Base-by-base conservation (phyloP, 1,140 invertebrate species). In the Seison nebaliae region DNA sequence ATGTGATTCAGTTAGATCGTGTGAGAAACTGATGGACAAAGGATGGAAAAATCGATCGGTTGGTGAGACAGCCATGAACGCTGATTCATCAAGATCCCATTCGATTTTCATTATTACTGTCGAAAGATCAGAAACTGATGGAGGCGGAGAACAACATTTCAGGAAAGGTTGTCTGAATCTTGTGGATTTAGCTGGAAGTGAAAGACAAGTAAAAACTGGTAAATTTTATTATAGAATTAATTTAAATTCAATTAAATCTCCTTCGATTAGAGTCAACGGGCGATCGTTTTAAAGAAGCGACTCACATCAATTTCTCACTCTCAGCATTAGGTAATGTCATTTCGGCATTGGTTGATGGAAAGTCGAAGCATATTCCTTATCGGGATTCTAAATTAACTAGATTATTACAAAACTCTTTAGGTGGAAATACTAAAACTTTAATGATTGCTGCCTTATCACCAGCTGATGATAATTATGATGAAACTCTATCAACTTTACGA, bases 11-110 rank as follows among this genome's bases (percentile, higher is more conserved):
- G n/a, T n/a, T n/a, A n/a, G n/a, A n/a, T n/a, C n/a, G n/a, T n/a
- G n/a, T n/a, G n/a, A 72, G 39, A 54, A 57, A 5, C 55, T 79
- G 12, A 76, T 79, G 65, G 66, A 69, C 9, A 55, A 63, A 35
- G 76, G 76, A 0, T 75, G 74, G 62, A 66, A 65, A 21, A 72
- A 74, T 49, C 58, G 76, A 42, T 63, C 72, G 0, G 69, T 70
- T 0, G 88, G 88, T 2, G 84, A 86, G 5, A 98, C 88, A 1
- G 96, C 94, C 60, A 98, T 98, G 88, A 98, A 96, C 62, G 88
- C 94, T 55, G 94, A 84, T 0, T 91, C 81, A 45, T 86, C 79
- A 42, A 70, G 88, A 48, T 96, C 86, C 2, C 88, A 98, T 65
- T 88, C 88, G 11, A 86, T 98, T 4, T 96, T 96, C 60, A 98